Evolutionary conservation across 2,113 vertebrate genomes (phyloP).

Genomic region (Aspiorhynchus laticeps): DNA sequence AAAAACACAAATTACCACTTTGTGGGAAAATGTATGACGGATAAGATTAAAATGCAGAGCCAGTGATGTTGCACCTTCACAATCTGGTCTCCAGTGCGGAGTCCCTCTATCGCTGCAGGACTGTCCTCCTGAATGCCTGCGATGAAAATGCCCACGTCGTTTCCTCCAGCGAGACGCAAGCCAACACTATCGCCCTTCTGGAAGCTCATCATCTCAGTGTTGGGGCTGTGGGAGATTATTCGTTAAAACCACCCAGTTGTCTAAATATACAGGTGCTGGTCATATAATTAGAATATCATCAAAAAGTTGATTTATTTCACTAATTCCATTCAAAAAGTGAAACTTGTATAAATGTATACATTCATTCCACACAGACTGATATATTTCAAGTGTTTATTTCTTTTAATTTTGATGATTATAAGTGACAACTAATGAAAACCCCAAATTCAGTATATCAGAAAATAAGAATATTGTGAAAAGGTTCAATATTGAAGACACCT

Average conservation of each 20-base stretch:
- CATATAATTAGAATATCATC: too few relatives aligned
- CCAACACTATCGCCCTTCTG: constrained; percentile 94
- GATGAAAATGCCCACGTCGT: constrained; percentile 96
- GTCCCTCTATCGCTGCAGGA: constrained; percentile 89
- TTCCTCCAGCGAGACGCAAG: constrained; percentile 91
- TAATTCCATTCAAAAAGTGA: too few relatives aligned
- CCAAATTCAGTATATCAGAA: too few relatives aligned
- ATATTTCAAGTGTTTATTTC: too few relatives aligned
- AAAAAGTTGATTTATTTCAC: too few relatives aligned
- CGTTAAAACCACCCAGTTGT: not conserved
- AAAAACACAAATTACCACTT: not conserved
- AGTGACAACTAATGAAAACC: too few relatives aligned
- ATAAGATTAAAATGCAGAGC: not conserved
- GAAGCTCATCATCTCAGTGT: constrained; percentile 92
- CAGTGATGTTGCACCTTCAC: constrained; percentile 81
- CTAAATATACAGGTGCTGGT: too few relatives aligned
- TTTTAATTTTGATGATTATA: too few relatives aligned
- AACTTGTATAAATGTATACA: too few relatives aligned
- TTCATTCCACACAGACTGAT: too few relatives aligned
- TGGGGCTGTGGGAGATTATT: constrained; percentile 72
- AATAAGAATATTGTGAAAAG: too few relatives aligned
- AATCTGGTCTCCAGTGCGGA: constrained; percentile 92
- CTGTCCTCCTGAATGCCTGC: constrained; percentile 96
- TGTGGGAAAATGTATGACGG: not conserved
- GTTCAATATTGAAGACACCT: too few relatives aligned